Percentiles rank a stretch among this genome's conserved stretches.
Conservation (phyloP, 2,113 vertebrate species). For the Myodes glareolus region DNA sequence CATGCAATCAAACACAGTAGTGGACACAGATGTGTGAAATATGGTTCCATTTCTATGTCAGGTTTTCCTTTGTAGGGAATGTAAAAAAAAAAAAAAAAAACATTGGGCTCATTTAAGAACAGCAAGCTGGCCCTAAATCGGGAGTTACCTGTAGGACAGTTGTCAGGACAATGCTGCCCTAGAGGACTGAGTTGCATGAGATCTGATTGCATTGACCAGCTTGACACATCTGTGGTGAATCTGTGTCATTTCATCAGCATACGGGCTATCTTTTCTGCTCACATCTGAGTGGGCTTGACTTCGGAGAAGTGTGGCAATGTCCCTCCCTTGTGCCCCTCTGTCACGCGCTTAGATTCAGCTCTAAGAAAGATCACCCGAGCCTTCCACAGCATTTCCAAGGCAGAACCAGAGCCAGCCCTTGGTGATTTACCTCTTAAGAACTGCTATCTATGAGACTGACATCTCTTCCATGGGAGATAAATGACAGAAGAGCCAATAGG, state of each 20-base stretch:
- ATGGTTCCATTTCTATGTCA: constrained; percentile 51
- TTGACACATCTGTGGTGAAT: constrained; percentile 70
- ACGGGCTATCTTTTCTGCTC: constrained; percentile 67
- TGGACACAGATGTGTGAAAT: constrained; percentile 34
- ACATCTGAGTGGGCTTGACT: constrained; percentile 67
- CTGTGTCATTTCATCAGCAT: constrained; percentile 73
- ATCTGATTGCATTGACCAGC: constrained; percentile 80
- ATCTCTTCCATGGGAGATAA: constrained; percentile 37
- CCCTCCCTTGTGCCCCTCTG: neutral
- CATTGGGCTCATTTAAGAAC: constrained; percentile 65
- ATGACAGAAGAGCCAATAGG: constrained; percentile 36
- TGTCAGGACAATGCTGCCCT: constrained; percentile 71
- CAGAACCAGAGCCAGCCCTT: neutral
- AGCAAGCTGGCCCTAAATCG: constrained; percentile 62
- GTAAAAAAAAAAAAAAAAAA: neutral
- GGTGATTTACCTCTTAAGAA: constrained; percentile 50
- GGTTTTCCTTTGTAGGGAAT: constrained; percentile 65
- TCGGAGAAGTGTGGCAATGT: constrained; percentile 62
- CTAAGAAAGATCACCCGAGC: neutral
- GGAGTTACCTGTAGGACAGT: constrained; percentile 67
- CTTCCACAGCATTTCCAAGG: neutral
- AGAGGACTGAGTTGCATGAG: constrained; percentile 78
- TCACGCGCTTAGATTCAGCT: constrained; percentile 27
- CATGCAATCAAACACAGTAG: constrained; percentile 49
- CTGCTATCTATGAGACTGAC: neutral